Base-by-base conservation (phyloP, 2,113 vertebrate genomes). In the Gobiocypris rarus region DNA sequence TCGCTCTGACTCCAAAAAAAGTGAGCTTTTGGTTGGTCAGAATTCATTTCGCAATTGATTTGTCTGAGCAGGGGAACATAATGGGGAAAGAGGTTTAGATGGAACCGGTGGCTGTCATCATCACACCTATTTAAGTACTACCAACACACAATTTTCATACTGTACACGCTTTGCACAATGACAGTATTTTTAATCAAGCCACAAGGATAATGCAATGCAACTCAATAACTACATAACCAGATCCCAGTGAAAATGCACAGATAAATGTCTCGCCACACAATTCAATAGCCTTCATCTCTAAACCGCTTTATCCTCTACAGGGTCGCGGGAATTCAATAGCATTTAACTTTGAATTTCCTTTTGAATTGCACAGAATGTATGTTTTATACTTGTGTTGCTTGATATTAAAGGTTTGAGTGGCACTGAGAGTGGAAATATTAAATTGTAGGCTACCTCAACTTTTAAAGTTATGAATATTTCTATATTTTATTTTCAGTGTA, bases 41-140 rank as follows among this genome's bases (percentile, higher is more conserved):
- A 70, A 59, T 82, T 84, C 48, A 78, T 77, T 76, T 76, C 59
- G 15, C 31, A 67, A 88, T 84, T 84, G 87, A 86, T 78, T 86
- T 58, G 69, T 80, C 31, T 76, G 70, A 82, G 80, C 11, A 24
- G 78, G 22, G 7, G 65, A 38, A 67, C 19, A 56, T 43, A 56
- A 71, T 17, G 28, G 28, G 79, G 43, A 34, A 48, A 74, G 22
- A 34, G 59, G 34, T 58, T 31, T 43, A 65, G 81, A 63, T 52
- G 73, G 63, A 13, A 59, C 75, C 52, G 58, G 26, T 67, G 75
- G 48, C 79, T 26, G 58, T 45, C 58, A 65, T 34, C 17, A 9
- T 56, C 28, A 31, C 31, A 31, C 31, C 1, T 31, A 31, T 31
- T 31, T n/a, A n/a, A n/a, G n/a, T n/a, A n/a, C n/a, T n/a, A n/a